Evolutionary conservation across 2,888 invertebrate genomes (phyloP).

Genomic region (Seira musarum): DNA sequence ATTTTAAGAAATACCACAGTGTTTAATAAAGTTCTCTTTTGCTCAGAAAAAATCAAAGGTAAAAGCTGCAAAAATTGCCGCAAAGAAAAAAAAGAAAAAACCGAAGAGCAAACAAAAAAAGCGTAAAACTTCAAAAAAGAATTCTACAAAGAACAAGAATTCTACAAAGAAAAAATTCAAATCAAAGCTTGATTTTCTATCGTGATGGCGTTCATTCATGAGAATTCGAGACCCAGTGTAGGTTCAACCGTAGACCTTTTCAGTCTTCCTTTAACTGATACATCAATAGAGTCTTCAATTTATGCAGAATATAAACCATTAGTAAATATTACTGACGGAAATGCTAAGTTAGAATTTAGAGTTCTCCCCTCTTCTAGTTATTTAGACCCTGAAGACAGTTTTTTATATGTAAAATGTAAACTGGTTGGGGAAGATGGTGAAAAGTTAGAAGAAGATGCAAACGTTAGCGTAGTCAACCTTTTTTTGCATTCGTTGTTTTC

Average conservation of each 20-base stretch:
- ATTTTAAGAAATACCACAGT: no score
- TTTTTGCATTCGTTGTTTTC: conserved; percentile 49
- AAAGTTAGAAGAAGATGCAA: conserved; percentile 12
- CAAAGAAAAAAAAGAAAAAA: not conserved
- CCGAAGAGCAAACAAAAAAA: not conserved
- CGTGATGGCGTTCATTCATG: conserved; percentile 53
- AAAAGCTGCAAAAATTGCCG: not conserved
- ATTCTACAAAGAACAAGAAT: no score
- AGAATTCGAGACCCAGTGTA: conserved; percentile 35
- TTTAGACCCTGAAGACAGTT: conserved; percentile 52
- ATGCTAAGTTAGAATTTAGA: conserved; percentile 61
- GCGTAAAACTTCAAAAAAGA: not conserved
- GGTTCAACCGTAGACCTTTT: conserved; percentile 56
- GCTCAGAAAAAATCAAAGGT: not conserved
- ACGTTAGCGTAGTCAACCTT: conserved; percentile 25
- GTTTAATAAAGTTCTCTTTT: no score
- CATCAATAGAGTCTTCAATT: conserved; percentile 52
- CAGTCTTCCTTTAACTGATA: conserved; percentile 50
- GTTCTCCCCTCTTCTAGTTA: conserved; percentile 44
- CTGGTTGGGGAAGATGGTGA: conserved; percentile 18
- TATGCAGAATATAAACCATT: conserved; percentile 62
- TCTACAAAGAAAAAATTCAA: not conserved
- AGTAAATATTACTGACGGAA: conserved; percentile 52
- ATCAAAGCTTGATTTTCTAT: conserved; percentile 40
- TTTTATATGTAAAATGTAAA: conserved; percentile 41